These are phyloP conservation scores for Pogonomyrmex californicus DNA, from an alignment of 1,140 invertebrate genomes.

Conservation along the genomic window DNA sequence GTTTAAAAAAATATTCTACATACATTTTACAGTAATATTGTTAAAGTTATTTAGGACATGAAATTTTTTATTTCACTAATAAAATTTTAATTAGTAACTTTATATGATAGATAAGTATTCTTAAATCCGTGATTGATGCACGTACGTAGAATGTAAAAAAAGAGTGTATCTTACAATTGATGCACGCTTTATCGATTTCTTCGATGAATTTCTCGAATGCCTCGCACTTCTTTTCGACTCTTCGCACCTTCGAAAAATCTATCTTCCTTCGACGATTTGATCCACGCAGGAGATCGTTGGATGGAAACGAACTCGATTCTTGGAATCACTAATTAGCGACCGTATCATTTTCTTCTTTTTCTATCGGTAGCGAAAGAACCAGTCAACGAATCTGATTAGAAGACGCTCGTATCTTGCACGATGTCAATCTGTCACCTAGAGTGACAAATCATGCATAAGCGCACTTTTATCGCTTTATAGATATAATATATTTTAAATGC, in stretches of 20 bases:
- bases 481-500: not conserved
- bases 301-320: slow-evolving; percentile 71
- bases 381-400: slow-evolving; percentile 65
- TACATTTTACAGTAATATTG: not conserved
- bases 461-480: slow-evolving; percentile 16
- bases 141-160: slow-evolving; percentile 14
- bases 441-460: slow-evolving; percentile 55
- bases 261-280: slow-evolving; percentile 68
- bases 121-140: not conserved
- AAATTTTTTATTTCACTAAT: not conserved
- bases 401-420: slow-evolving; percentile 9
- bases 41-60: not conserved
- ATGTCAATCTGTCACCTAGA: slow-evolving; percentile 36
- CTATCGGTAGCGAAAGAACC: slow-evolving; percentile 64
- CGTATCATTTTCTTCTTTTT: slow-evolving; percentile 72
- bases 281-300: slow-evolving; percentile 63
- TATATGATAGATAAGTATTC: not conserved
- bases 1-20: not conserved
- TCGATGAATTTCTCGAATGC: slow-evolving; percentile 74
- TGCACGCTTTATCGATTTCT: slow-evolving; percentile 73
- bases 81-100: not conserved
- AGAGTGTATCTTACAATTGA: slow-evolving; percentile 18
- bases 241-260: slow-evolving; percentile 70
- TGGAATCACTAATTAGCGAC: slow-evolving; percentile 77
- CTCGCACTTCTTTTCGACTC: slow-evolving; percentile 65